phyloP scores from a whole-genome alignment of 2,888 invertebrate genomes.

The Tetheella fluctuosa region DNA sequence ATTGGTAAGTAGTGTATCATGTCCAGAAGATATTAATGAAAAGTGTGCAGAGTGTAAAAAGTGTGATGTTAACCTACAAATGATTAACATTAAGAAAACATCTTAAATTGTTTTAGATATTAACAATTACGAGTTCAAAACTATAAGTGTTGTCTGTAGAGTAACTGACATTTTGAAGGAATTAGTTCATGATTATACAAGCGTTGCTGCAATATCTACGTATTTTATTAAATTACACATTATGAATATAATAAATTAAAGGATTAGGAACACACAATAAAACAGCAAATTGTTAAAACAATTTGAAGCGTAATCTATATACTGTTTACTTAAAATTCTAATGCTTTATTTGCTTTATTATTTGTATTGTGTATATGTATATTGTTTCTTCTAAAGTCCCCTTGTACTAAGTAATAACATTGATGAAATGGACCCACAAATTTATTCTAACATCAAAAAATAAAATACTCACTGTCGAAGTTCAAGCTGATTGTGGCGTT shows the following conservation, averaged over 20 bases:
- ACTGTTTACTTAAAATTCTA: constrained; percentile 11
- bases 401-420: not conserved
- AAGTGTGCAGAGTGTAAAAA: constrained; percentile 26
- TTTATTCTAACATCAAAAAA: constrained; percentile 7
- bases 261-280: constrained; percentile 72
- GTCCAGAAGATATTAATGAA: constrained; percentile 18
- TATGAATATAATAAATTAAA: constrained; percentile 51
- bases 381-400: not conserved
- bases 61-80: constrained; percentile 13
- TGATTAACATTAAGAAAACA: constrained; percentile 71
- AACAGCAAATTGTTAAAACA: constrained; percentile 57
- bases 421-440: not conserved
- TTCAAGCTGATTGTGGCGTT: constrained; percentile 98
- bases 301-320: constrained; percentile 39
- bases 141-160: constrained; percentile 71
- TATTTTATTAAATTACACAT: constrained; percentile 51
- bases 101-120: constrained; percentile 64
- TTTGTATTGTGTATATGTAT: not conserved
- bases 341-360: constrained; percentile 11
- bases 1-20: constrained; percentile 30
- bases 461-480: constrained; percentile 95
- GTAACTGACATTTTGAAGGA: constrained; percentile 60
- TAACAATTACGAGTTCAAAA: constrained; percentile 26
- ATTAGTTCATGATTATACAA: constrained; percentile 79
- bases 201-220: constrained; percentile 78